Conservation (phyloP, 1,140 invertebrate genomes). For the Adelges cooleyi region DNA sequence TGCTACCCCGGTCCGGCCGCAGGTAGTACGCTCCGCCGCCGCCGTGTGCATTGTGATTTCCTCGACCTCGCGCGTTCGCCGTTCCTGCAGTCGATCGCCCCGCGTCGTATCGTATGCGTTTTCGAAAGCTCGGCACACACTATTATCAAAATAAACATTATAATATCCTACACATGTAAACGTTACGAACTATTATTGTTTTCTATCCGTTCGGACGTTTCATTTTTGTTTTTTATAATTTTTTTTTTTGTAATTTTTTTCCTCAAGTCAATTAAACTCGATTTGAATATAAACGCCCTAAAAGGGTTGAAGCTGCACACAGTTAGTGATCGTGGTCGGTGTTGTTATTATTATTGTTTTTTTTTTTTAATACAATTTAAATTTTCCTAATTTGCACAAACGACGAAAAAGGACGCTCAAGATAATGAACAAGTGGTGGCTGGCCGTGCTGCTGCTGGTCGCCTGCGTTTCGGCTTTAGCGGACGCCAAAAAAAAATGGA, state of each 20-base stretch:
- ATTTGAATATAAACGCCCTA: too few species aligned
- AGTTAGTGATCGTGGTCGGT: too few species aligned
- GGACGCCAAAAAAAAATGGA: conserved; percentile 46
- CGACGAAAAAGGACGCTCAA: neutral
- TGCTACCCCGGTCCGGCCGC: neutral
- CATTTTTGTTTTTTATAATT: neutral
- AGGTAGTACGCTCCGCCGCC: neutral
- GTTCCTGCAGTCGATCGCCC: conserved; percentile 11
- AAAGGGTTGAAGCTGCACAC: too few species aligned
- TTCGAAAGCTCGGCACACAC: neutral
- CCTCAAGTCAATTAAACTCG: too few species aligned
- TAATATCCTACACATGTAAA: neutral
- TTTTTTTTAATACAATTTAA: too few species aligned
- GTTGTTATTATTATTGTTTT: too few species aligned
- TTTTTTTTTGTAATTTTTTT: too few species aligned
- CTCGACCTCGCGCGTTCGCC: conserved; percentile 2
- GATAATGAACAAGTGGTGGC: conserved; percentile 39
- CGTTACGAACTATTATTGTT: neutral
- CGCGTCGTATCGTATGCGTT: neutral
- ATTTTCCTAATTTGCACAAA: too few species aligned
- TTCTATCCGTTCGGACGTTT: neutral
- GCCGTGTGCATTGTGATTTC: neutral
- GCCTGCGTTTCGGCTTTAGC: conserved; percentile 33
- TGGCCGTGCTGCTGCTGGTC: conserved; percentile 38
- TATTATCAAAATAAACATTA: too few species aligned